These are phyloP conservation scores for Zaprionus obscuricornis DNA, from an alignment of 2,888 invertebrate genomes.

Conservation along the genomic window DNA sequence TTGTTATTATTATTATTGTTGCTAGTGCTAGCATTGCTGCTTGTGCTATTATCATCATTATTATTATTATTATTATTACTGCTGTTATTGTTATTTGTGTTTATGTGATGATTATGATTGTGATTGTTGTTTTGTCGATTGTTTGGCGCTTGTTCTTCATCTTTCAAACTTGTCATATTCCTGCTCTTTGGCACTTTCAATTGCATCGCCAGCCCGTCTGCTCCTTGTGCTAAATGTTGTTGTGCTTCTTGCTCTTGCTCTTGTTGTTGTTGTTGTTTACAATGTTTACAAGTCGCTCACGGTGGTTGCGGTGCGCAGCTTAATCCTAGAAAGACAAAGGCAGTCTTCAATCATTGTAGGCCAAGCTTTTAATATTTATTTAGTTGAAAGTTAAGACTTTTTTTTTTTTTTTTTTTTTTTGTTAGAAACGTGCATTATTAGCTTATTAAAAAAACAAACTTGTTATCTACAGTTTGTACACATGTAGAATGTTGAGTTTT, in stretches of 20 bases:
- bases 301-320: slow-evolving; percentile 45
- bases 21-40: slow-evolving; percentile 28
- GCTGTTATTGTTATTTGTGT: slow-evolving; percentile 14
- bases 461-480: slow-evolving; percentile 28
- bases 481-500: slow-evolving; percentile 38
- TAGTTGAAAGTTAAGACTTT: slow-evolving; percentile 51
- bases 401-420: slow-evolving; percentile 29
- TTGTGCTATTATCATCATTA: slow-evolving; percentile 33
- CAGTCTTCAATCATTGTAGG: slow-evolving; percentile 67
- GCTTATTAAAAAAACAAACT: slow-evolving; percentile 41
- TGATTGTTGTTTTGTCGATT: slow-evolving; percentile 40
- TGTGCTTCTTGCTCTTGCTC: slow-evolving; percentile 21
- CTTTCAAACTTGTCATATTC: slow-evolving; percentile 73
- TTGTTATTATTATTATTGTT: slow-evolving; percentile 39
- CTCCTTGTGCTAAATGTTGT: slow-evolving; percentile 32
- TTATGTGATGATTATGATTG: slow-evolving; percentile 38
- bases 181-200: slow-evolving; percentile 67
- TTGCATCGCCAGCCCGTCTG: slow-evolving; percentile 69
- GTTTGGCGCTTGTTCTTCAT: slow-evolving; percentile 64
- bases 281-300: slow-evolving; percentile 19
- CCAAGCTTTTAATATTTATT: slow-evolving; percentile 34
- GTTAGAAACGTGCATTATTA: slow-evolving; percentile 71
- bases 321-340: slow-evolving; percentile 71
- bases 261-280: slow-evolving; percentile 15
- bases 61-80: slow-evolving; percentile 14